Evolutionary conservation across 1,140 invertebrate genomes (phyloP).

Genomic region (Littorina saxatilis): DNA sequence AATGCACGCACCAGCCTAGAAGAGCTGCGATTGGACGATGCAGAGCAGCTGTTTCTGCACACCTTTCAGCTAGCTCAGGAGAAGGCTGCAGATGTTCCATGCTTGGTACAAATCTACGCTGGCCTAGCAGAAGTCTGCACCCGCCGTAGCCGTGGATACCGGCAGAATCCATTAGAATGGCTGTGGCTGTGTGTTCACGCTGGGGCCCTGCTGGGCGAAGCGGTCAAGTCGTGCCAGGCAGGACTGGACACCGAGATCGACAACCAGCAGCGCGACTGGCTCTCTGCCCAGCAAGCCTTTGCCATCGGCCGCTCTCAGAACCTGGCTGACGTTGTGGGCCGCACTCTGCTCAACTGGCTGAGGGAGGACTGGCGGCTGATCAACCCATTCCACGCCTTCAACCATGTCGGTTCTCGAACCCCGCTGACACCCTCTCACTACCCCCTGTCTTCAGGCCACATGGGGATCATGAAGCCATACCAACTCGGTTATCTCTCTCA

Average conservation of each 20-base stretch:
- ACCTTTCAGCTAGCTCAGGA: conserved; percentile 62
- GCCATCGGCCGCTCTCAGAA: conserved; percentile 58
- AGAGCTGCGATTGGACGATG: conserved; percentile 63
- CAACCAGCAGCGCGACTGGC: conserved; percentile 66
- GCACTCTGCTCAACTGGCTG: conserved; percentile 68
- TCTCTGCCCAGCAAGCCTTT: conserved; percentile 54
- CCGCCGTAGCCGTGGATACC: conserved; percentile 62
- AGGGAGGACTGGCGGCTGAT: conserved; percentile 67
- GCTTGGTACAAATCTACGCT: conserved; percentile 60
- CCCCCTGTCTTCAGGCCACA: conserved; percentile 50
- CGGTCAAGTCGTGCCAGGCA: conserved; percentile 60
- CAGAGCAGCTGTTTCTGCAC: conserved; percentile 63
- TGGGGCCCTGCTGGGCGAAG: conserved; percentile 65
- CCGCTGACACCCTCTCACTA: conserved; percentile 54
- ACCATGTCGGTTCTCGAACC: conserved; percentile 56
- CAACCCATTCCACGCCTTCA: conserved; percentile 63
- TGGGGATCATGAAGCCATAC: conserved; percentile 50
- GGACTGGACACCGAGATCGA: conserved; percentile 60
- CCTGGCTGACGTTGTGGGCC: conserved; percentile 64
- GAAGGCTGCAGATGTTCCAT: conserved; percentile 57
- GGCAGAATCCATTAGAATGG: conserved; percentile 70
- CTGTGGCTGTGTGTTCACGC: conserved; percentile 71
- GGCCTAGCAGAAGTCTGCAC: conserved; percentile 69
- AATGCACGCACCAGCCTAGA: conserved; percentile 60
- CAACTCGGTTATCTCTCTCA: conserved; percentile 52